Base-by-base conservation (phyloP, 2,888 invertebrate genomes). In the Agrotis ipsilon region DNA sequence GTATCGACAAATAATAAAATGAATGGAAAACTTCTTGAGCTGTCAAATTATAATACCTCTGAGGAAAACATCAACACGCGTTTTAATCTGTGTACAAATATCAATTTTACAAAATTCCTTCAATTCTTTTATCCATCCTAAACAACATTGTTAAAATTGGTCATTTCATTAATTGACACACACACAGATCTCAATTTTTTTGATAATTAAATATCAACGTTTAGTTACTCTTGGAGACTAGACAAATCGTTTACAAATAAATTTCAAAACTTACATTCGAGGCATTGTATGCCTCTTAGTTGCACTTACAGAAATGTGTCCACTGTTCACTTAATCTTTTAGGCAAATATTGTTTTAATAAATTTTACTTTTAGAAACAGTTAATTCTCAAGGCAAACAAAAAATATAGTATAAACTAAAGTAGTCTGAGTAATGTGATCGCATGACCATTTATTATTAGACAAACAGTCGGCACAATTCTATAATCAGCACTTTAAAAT, bases 81-180 rank as follows among this genome's bases (percentile, higher is more conserved):
- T 67, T 66, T 70, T 13, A 58, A 49, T 64, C 54, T 68, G 74
- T 65, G 68, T 66, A 80, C 59, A 69, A 73, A 78, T 71, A 75
- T 63, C 72, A 64, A 66, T 67, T 75, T 69, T 68, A 67, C 75
- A 67, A 75, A 79, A 80, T 58, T 74, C 70, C 65, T 68, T 58
- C 60, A 73, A 62, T 13, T 61, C 58, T 57, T 70, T 75, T 78
- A 81, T 72, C 74, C 75, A 78, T 69, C 72, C 82, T 88, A 89
- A 72, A 75, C 86, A 88, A 89, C 88, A 89, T 80, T 75, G 89
- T 72, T 79, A 91, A 92, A 93, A 93, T 93, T 92, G 92, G 92
- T 93, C 92, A 78, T 85, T 84, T 78, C 58, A 72, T 78, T 91
- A 92, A 92, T 92, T 92, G 91, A 93, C 82, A 72, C 68, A 72